These are phyloP conservation scores for Danaus chrysippus DNA, from an alignment of 2,888 invertebrate species.

Conservation along the genomic window DNA sequence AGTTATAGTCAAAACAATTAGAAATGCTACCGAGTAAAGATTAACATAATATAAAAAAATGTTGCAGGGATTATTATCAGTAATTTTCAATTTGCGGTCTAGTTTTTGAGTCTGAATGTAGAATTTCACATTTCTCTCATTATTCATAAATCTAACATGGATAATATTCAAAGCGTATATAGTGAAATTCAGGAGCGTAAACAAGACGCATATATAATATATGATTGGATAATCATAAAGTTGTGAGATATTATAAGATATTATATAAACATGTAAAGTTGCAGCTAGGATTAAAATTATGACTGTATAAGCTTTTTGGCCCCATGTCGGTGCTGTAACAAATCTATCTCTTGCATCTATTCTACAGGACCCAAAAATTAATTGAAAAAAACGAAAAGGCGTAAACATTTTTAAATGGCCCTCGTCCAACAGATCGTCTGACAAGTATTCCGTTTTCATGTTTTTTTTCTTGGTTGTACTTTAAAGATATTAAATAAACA, in stretches of 20 bases:
- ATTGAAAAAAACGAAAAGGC: slow-evolving; percentile 42
- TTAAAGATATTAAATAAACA: too few species aligned
- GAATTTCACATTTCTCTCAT: slow-evolving; percentile 44
- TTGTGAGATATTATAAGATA: slow-evolving; percentile 14
- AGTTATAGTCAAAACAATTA: slow-evolving; percentile 26
- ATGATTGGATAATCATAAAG: slow-evolving; percentile 16
- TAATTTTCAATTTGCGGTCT: slow-evolving; percentile 50
- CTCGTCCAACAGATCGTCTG: slow-evolving; percentile 51
- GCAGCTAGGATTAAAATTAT: slow-evolving; percentile 27
- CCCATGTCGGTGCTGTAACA: slow-evolving; percentile 44
- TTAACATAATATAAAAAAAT: slow-evolving; percentile 35
- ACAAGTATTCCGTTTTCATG: slow-evolving; percentile 43
- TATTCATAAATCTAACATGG: slow-evolving; percentile 50
- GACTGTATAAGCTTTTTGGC: slow-evolving; percentile 47
- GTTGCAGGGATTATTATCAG: slow-evolving; percentile 41
- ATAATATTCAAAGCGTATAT: slow-evolving; percentile 40
- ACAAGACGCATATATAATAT: slow-evolving; percentile 22
- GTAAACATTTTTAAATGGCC: slow-evolving; percentile 42
- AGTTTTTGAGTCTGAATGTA: slow-evolving; percentile 52
- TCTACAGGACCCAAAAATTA: slow-evolving; percentile 46
- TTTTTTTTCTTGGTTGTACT: too few species aligned
- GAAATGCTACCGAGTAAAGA: slow-evolving; percentile 28
- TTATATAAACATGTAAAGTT: slow-evolving; percentile 22
- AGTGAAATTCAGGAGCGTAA: slow-evolving; percentile 31
- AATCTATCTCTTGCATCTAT: slow-evolving; percentile 47